Evolutionary conservation across 2,797 vertebrate species (phyloP).

Genomic region (Apodemus agrarius): DNA sequence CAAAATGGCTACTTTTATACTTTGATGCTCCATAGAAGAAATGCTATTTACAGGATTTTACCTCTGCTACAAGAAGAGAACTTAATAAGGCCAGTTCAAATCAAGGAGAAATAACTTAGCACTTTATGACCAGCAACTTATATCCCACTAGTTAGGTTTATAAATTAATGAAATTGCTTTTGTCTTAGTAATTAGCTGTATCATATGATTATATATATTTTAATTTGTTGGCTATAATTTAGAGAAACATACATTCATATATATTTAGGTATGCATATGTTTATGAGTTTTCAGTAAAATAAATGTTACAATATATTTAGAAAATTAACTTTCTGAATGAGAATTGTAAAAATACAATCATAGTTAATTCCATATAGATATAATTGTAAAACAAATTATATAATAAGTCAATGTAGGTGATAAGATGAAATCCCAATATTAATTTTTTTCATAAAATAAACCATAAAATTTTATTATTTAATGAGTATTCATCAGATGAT

Average conservation of each 20-base stretch:
- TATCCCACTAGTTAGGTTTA: neutral
- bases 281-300: neutral
- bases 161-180: conserved; percentile 36
- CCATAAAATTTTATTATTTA: neutral
- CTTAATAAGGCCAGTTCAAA: neutral
- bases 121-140: conserved; percentile 7
- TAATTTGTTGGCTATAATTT: neutral
- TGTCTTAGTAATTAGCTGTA: neutral
- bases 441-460: neutral
- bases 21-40: neutral
- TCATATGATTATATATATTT: neutral
- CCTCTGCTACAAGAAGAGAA: neutral
- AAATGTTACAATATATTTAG: neutral
- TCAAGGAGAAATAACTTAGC: neutral
- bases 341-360: conserved; percentile 11
- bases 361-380: neutral
- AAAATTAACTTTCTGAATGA: neutral
- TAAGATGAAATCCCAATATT: neutral
- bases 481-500: neutral
- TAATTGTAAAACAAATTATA: neutral
- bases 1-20: neutral
- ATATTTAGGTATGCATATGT: neutral
- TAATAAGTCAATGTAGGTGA: neutral
- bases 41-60: neutral
- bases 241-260: neutral